Percentiles rank a stretch among this genome's conserved stretches.
phyloP scores from a whole-genome alignment of 2,113 vertebrate genomes.

The Indicator indicator region DNA sequence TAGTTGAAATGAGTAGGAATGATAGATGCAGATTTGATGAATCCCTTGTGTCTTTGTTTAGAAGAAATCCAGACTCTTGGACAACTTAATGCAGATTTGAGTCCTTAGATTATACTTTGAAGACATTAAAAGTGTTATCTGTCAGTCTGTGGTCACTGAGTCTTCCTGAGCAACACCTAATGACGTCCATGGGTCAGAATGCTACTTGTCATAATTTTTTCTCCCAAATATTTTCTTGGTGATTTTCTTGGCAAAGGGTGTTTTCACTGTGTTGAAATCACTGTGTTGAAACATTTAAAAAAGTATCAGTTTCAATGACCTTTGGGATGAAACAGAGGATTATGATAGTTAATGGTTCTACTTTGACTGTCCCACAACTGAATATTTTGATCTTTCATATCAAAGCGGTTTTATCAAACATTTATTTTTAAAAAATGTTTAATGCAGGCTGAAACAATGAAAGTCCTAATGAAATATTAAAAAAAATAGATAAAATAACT shows the following conservation, averaged over 20 bases:
- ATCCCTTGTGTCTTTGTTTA: background rate
- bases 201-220: background rate
- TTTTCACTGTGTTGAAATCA: background rate
- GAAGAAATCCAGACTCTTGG: background rate
- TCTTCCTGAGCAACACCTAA: background rate
- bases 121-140: background rate
- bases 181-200: background rate
- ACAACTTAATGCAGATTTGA: background rate
- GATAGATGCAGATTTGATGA: accelerated
- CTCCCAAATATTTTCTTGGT: background rate
- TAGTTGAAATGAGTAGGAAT: background rate
- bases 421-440: background rate
- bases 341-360: background rate
- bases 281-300: background rate
- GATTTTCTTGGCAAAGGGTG: background rate
- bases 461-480: background rate
- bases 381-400: background rate
- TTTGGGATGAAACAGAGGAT: background rate
- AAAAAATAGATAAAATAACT: background rate
- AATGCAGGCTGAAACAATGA: background rate
- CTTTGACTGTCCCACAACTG: background rate
- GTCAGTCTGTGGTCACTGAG: background rate
- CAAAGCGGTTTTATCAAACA: background rate
- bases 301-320: background rate
- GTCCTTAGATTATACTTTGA: background rate